Evolutionary conservation across 2,888 invertebrate genomes (phyloP).

Genomic region (Andrena praecox): DNA sequence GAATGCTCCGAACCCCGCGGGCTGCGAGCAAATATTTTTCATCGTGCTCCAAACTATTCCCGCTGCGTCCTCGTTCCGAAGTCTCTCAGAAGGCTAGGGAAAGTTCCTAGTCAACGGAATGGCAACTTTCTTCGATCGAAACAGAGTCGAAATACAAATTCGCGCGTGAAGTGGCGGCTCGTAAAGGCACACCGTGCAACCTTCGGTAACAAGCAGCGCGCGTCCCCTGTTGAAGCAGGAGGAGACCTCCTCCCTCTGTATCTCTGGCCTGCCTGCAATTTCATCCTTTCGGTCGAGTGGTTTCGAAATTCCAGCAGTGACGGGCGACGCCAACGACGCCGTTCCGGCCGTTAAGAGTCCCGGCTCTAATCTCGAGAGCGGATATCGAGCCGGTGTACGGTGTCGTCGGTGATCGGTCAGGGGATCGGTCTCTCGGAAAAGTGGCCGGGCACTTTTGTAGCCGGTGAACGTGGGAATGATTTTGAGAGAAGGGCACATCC

Average conservation of each 20-base stretch:
- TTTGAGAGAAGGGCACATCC: constrained; percentile 68
- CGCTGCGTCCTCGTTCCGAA: too few relatives aligned
- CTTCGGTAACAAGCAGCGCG: constrained; percentile 4
- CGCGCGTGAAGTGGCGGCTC: constrained; percentile 14
- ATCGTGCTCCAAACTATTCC: too few relatives aligned
- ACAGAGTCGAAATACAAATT: neutral
- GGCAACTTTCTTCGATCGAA: neutral
- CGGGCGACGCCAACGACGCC: constrained; percentile 65
- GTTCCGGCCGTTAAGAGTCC: constrained; percentile 64
- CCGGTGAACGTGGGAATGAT: constrained; percentile 76
- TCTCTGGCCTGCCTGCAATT: constrained; percentile 65
- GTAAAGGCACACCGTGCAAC: constrained; percentile 35
- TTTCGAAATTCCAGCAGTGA: constrained; percentile 71
- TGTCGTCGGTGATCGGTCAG: constrained; percentile 74
- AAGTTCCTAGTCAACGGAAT: too few relatives aligned
- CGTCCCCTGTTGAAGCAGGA: constrained; percentile 37
- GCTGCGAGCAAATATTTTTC: too few relatives aligned
- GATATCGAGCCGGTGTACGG: constrained; percentile 74
- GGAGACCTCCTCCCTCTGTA: constrained; percentile 34
- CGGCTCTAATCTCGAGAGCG: constrained; percentile 72
- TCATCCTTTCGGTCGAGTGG: constrained; percentile 70
- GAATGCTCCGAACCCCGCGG: too few relatives aligned
- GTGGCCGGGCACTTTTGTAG: constrained; percentile 72
- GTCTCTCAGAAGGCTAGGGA: too few relatives aligned
- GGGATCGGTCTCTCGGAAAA: constrained; percentile 73